These are phyloP conservation scores for Netelia fuscicornis DNA, from an alignment of 2,888 invertebrate species.

Conservation along the genomic window DNA sequence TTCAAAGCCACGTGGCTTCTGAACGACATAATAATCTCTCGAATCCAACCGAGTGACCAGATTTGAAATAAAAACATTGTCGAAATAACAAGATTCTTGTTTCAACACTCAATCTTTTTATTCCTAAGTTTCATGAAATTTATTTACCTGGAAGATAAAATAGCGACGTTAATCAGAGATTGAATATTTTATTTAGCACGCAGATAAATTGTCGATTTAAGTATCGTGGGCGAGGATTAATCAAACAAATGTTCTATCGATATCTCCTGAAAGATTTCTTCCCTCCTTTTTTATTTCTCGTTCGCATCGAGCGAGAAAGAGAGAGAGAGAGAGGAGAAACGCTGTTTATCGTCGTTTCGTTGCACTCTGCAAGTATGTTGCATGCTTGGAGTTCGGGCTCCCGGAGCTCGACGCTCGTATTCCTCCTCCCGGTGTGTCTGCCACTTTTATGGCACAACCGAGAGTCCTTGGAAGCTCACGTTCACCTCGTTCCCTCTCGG, in stretches of 20 bases:
- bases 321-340: neutral
- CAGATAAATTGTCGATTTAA: no score
- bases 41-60: no score
- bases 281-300: neutral
- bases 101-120: no score
- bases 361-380: slow-evolving; percentile 7
- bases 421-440: slow-evolving; percentile 37
- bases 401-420: slow-evolving; percentile 37
- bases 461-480: slow-evolving; percentile 60
- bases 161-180: no score
- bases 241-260: neutral
- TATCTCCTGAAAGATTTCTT: neutral
- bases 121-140: no score
- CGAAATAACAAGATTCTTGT: no score
- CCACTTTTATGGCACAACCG: slow-evolving; percentile 53
- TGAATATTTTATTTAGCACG: no score
- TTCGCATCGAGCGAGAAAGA: neutral
- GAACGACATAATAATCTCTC: no score
- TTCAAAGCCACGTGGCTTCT: no score
- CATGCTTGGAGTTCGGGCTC: slow-evolving; percentile 11
- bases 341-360: slow-evolving; percentile 6
- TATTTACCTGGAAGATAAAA: no score
- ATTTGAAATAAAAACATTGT: no score
- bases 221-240: no score
- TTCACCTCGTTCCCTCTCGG: slow-evolving; percentile 49